Evolutionary conservation across 2,888 invertebrate species (phyloP), one percentile per base, ranked within the genome.

Genomic region (Tinea trinotella): DNA sequence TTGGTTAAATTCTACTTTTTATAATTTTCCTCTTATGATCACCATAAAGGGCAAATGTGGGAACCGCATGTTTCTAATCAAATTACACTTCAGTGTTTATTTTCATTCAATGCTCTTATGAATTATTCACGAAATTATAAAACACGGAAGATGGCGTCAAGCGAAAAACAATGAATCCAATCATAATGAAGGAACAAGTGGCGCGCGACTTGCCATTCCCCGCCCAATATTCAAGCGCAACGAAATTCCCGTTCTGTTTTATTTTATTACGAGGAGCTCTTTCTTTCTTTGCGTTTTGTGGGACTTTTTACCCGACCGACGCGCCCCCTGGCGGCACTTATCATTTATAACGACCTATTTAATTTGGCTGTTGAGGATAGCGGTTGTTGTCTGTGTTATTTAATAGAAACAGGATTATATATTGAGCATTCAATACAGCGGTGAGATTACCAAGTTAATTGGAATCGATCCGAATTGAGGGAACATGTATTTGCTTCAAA

Each of bases 101-200:
- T 59, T 57, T 56, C 57, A 56, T 55, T 52, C 62, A 64, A 64
- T 61, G 59, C 57, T 58, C 56, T 61, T 61, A 64, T 70, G 66
- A 68, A 68, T 68, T 64, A 72, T 72, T 71, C 68, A 69, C 61
- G 59, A 65, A 67, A 65, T 67, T 68, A 66, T 67, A 61, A 66
- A 66, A 67, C 62, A 65, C 63, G 64, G 62, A 64, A 64, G 65
- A 66, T 64, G 64, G 65, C 64, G 62, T 62, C 65, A 65, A 67
- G 67, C 66, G 63, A 65, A 70, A 71, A 70, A 71, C 71, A 71
- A 71, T 70, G 66, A 67, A 64, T 69, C 68, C 65, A 65, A 70
- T 70, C 65, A 68, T 64, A 66, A 68, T 65, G 64, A 66, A 64
- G 61, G 62, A 62, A 57, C 59, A 60, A 62, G 61, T 60, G 53